phyloP scores from a whole-genome alignment of 2,888 invertebrate genomes.

The Lochmaea crataegi region DNA sequence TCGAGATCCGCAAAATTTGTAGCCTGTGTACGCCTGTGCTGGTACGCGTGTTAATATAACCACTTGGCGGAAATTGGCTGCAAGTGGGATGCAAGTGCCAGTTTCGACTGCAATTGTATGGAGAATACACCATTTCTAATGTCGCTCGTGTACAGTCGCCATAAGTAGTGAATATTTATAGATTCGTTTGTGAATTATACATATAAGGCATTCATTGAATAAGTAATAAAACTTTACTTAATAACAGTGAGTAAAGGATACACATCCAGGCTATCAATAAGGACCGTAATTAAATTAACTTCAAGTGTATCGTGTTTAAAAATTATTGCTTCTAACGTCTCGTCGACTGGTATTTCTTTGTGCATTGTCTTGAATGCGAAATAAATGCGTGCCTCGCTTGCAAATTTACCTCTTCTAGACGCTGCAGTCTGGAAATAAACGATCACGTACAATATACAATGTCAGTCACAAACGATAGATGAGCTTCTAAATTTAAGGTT shows the following conservation, averaged over 20 bases:
- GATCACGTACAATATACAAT: neutral
- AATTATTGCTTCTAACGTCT: conserved; percentile 21
- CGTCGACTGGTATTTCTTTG: conserved; percentile 13
- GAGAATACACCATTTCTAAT: too few relatives aligned
- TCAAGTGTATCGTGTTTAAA: conserved; percentile 30
- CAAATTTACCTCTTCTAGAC: neutral
- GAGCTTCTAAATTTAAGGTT: too few relatives aligned
- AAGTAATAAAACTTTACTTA: conserved; percentile 17
- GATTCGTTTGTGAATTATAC: too few relatives aligned
- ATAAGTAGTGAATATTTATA: too few relatives aligned
- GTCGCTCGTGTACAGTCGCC: too few relatives aligned
- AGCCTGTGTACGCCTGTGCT: too few relatives aligned
- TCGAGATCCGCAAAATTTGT: too few relatives aligned
- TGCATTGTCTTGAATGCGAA: conserved; percentile 4
- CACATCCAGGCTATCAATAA: conserved; percentile 12
- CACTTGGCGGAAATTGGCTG: too few relatives aligned
- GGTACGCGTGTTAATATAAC: too few relatives aligned
- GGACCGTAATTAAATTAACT: conserved; percentile 10
- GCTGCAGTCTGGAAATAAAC: neutral
- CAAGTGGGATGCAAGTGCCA: too few relatives aligned
- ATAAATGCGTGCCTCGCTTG: neutral
- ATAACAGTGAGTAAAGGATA: conserved; percentile 17
- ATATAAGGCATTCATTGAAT: neutral
- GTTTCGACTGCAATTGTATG: too few relatives aligned
- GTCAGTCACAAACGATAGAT: neutral